Conservation (phyloP, 2,888 invertebrate species). For the Globia sparganii region DNA sequence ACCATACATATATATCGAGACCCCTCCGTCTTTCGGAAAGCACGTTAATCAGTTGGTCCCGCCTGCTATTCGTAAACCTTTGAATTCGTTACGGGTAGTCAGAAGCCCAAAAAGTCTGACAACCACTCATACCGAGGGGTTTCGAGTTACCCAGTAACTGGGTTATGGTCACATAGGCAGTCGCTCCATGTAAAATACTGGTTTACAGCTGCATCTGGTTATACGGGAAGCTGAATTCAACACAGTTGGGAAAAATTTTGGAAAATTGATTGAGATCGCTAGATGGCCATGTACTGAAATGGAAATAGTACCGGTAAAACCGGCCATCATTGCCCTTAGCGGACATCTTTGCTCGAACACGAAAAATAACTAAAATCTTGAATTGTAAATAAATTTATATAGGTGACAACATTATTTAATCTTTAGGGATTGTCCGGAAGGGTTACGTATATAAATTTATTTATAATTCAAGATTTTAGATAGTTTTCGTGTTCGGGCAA, state of each 20-base stretch:
- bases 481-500: too few relatives aligned
- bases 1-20: not conserved
- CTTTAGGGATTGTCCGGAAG: too few relatives aligned
- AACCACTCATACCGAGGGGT: not conserved
- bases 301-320: too few relatives aligned
- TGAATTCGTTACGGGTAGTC: not conserved
- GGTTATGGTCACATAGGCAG: not conserved
- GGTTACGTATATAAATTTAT: too few relatives aligned
- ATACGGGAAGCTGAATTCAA: not conserved
- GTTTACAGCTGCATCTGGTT: too few relatives aligned
- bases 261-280: not conserved
- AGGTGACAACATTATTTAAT: too few relatives aligned
- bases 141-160: not conserved
- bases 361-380: too few relatives aligned
- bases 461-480: too few relatives aligned
- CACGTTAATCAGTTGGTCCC: not conserved
- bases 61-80: not conserved
- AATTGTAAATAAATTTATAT: too few relatives aligned
- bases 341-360: too few relatives aligned
- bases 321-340: too few relatives aligned
- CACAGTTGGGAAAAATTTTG: not conserved
- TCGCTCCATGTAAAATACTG: too few relatives aligned
- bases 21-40: not conserved
- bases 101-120: not conserved
- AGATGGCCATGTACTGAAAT: not conserved